A percentile compares a stretch with the other conserved stretches of the same genome.
phyloP scores from a whole-genome alignment of 2,113 vertebrate species.

The Psephotus haematonotus region DNA sequence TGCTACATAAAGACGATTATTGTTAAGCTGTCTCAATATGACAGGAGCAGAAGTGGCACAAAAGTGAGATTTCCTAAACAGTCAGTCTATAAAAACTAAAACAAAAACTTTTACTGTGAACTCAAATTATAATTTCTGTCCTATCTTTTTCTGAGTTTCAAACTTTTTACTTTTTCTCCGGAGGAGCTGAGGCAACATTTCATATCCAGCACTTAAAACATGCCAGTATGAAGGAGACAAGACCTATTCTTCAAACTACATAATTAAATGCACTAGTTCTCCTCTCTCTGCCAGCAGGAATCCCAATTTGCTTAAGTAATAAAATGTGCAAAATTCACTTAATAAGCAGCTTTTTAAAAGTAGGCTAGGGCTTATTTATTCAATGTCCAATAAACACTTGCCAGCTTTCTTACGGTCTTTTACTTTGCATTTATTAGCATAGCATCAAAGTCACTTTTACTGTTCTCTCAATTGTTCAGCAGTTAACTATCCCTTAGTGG shows the following conservation, averaged over 20 bases:
- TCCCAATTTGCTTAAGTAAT: constrained; percentile 4
- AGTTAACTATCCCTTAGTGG: neutral
- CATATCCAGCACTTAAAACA: neutral
- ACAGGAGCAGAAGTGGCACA: neutral
- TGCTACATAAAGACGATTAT: neutral
- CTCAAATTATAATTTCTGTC: neutral
- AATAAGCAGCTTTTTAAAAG: constrained; percentile 13
- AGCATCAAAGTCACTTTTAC: neutral
- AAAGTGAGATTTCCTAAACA: neutral
- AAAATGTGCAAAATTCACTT: constrained; percentile 3
- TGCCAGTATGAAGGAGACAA: neutral
- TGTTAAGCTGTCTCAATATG: neutral
- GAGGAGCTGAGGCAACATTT: neutral
- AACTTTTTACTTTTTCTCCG: neutral
- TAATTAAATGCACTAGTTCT: constrained; percentile 16
- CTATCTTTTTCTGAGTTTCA: neutral
- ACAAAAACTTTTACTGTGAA: neutral
- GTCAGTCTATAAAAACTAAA: neutral
- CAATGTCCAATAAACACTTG: neutral
- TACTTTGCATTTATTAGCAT: neutral
- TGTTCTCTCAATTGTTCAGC: neutral
- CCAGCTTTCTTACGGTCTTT: neutral
- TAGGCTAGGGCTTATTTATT: neutral
- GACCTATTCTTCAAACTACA: neutral
- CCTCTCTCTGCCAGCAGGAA: neutral